phyloP scores from a whole-genome alignment of 2,888 invertebrate genomes.

The Drosophila setosimentum region DNA sequence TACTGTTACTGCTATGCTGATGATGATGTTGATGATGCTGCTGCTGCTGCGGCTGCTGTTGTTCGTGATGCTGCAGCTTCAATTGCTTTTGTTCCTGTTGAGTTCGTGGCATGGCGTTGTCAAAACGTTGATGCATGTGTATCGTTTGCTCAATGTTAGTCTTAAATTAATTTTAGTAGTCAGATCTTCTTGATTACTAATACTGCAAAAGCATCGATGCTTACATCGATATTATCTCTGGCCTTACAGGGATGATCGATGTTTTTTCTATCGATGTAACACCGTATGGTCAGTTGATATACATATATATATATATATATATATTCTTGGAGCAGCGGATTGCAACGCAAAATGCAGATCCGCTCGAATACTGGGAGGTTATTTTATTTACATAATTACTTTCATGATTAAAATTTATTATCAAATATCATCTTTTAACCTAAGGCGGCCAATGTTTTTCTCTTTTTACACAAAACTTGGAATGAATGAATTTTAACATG shows the following conservation, averaged over 20 bases:
- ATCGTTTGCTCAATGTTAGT: neutral
- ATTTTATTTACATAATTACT: neutral
- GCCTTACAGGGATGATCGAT: neutral
- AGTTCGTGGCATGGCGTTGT: slow-evolving; percentile 44
- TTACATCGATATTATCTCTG: neutral
- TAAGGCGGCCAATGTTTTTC: neutral
- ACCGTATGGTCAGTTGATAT: neutral
- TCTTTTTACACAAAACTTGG: neutral
- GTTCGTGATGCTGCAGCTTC: slow-evolving; percentile 39
- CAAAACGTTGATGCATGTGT: slow-evolving; percentile 11
- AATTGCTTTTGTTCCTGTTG: slow-evolving; percentile 49
- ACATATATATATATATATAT: neutral
- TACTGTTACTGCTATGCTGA: slow-evolving; percentile 39
- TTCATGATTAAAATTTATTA: neutral
- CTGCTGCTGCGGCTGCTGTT: slow-evolving; percentile 21
- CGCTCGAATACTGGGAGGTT: neutral
- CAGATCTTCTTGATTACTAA: slow-evolving; percentile 7
- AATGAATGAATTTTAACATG: neutral
- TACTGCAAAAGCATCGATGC: neutral
- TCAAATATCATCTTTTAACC: neutral
- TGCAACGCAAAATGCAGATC: neutral
- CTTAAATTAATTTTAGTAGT: slow-evolving; percentile 1
- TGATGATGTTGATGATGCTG: slow-evolving; percentile 44
- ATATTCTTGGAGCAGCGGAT: neutral
- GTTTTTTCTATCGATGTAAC: neutral